Conservation (phyloP, 2,113 vertebrate genomes). For the Accipiter cooperii region DNA sequence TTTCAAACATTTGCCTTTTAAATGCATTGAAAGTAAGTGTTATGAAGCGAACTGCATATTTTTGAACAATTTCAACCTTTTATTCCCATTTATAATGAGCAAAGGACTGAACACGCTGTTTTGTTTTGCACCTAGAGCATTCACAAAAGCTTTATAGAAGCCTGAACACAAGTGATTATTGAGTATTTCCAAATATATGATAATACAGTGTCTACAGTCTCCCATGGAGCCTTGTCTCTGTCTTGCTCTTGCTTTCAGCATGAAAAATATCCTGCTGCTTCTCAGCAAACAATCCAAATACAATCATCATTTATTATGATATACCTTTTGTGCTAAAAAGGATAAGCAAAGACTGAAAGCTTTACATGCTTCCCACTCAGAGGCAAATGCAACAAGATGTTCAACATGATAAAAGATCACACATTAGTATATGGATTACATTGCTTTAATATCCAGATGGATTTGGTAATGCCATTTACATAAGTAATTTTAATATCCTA, state of each 20-base stretch:
- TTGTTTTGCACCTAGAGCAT: background rate
- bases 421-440: background rate
- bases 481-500: background rate
- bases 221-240: conserved; percentile 15
- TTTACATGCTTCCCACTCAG: background rate
- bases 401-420: background rate
- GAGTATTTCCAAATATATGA: conserved; percentile 36
- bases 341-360: background rate
- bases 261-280: conserved; percentile 27
- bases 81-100: background rate
- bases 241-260: conserved; percentile 22
- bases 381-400: background rate
- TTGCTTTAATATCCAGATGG: background rate
- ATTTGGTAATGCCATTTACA: background rate
- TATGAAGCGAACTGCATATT: background rate
- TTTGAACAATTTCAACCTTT: background rate
- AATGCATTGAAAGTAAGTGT: background rate
- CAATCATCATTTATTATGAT: background rate
- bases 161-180: background rate
- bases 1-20: background rate
- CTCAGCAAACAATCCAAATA: conserved; percentile 32
- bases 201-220: conserved; percentile 1
- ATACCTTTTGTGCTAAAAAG: conserved; percentile 8
- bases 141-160: background rate
- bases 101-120: background rate